Evolutionary conservation across 2,797 vertebrate species (phyloP), one percentile per base, ranked within the genome.

Genomic region (Epinephelus coioides): DNA sequence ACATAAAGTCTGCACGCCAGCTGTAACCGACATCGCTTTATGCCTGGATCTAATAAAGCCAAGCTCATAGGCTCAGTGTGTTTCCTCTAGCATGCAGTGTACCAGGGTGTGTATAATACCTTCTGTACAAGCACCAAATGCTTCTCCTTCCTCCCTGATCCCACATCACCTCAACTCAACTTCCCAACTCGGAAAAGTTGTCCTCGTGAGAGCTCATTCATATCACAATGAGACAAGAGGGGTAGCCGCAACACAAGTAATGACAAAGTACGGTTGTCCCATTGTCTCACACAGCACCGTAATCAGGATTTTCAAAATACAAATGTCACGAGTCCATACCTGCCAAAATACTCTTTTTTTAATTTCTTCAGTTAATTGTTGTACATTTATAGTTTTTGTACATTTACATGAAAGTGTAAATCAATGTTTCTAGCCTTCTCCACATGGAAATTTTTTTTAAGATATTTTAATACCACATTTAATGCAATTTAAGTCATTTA

Each of bases 11-110:
- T 87, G 79, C 70, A 73, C 30, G 75, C 84, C 89, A 91, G 89
- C 91, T 93, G 90, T 82, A 92, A 85, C 82, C 65, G 60, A 55
- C 82, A 78, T 85, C 30, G 59, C 85, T 91, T 82, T 84, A 88
- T 86, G 82, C 88, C 84, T 55, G 83, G 84, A 91, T 92, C 89
- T 91, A 91, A 91, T 92, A 88, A 93, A 93, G 89, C 87, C 88
- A 21, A 83, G 89, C 92, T 93, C 80, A 85, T 60, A 68, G 88
- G 89, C 86, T 92, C 88, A 85, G 82, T 83, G 84, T 89, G 86
- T 88, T 82, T 93, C 82, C 86, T 91, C 86, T 89, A 88, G 89
- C 89, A 86, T 91, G 89, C 87, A 84, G 91, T 86, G 84, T 86
- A 92, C 69, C 89, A 76, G 86, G 67, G 87, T 89, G 86, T 92